Conservation (phyloP, 2,888 invertebrate species). For the Cephus nigrinus region DNA sequence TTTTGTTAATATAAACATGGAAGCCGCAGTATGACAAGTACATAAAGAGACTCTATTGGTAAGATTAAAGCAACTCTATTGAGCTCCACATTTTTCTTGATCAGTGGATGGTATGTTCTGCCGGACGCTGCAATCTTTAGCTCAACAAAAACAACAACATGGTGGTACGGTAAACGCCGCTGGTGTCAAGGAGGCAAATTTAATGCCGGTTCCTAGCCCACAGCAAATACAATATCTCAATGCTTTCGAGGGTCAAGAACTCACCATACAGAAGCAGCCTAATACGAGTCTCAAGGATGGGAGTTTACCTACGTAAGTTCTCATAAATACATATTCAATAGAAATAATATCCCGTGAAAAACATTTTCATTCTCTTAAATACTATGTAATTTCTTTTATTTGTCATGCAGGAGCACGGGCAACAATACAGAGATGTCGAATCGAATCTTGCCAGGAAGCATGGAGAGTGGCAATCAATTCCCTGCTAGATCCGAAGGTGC, state of each 20-base stretch:
- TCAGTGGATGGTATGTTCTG: conserved; percentile 74
- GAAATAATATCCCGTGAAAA: not conserved
- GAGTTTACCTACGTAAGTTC: conserved; percentile 78
- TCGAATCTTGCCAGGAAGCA: conserved; percentile 52
- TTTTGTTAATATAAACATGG: conserved; percentile 1
- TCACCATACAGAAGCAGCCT: conserved; percentile 95
- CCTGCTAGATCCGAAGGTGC: conserved; percentile 57
- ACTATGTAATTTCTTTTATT: not conserved
- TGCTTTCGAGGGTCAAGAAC: conserved; percentile 95
- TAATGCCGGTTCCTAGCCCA: conserved; percentile 96
- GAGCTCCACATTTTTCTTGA: conserved; percentile 38
- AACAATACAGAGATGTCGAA: conserved; percentile 56
- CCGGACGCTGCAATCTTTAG: conserved; percentile 73
- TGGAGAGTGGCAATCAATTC: conserved; percentile 56
- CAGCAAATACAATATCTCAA: conserved; percentile 96
- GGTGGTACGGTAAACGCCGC: conserved; percentile 54
- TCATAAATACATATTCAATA: not conserved
- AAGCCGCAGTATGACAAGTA: not conserved
- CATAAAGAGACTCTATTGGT: not conserved
- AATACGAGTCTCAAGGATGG: conserved; percentile 88
- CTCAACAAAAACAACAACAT: conserved; percentile 71
- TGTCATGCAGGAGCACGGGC: conserved; percentile 45
- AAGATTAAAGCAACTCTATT: not conserved
- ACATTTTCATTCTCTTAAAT: not conserved
- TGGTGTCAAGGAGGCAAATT: conserved; percentile 83